Evolutionary conservation across 2,797 vertebrate genomes (phyloP), one percentile per base, ranked within the genome.

Genomic region (Onychomys torridus): DNA sequence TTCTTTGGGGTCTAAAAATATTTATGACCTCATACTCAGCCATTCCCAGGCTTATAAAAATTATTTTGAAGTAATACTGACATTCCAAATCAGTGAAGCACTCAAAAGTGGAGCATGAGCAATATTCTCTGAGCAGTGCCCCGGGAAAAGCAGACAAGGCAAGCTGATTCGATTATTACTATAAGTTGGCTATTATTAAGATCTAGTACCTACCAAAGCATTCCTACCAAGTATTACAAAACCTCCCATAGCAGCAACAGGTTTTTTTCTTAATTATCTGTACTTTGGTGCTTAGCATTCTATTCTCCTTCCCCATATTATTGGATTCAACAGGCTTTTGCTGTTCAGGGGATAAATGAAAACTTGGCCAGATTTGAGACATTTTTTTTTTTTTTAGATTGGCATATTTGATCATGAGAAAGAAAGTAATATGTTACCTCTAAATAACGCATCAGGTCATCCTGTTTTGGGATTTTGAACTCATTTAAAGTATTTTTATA

Each of bases 41-140:
- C 13, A 93, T 84, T 52, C 65, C 57, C 11, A 16, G 25, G 2
- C 27, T 73, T 79, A 88, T 90, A 77, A 69, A 89, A 95, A 49
- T 85, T 16, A 78, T 63, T 85, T 73, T 59, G 14, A 96, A 82
- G 25, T 73, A 84, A 91, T 87, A 71, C 14, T 69, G 25, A 34
- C 12, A 52, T 55, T 76, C 63, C 63, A 91, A 91, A 83, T 86
- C 78, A 97, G 69, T 29, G 89, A n/a, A 43, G 73, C 37, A 21
- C 14, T 75, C 21, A 84, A 83, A 90, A 71, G 81, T 21, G 89
- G 95, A 76, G 34, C 29, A 16, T 16, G 10, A 25, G 11, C n/a
- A 90, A 43, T 69, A 69, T 59, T 75, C 63, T 59, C 63, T 59
- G 2, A 17, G 27, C 73, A 49, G 65, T 19, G 40, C 63, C 37